phyloP scores from a whole-genome alignment of 2,113 vertebrate genomes.

The Paraplagusia blochii region DNA sequence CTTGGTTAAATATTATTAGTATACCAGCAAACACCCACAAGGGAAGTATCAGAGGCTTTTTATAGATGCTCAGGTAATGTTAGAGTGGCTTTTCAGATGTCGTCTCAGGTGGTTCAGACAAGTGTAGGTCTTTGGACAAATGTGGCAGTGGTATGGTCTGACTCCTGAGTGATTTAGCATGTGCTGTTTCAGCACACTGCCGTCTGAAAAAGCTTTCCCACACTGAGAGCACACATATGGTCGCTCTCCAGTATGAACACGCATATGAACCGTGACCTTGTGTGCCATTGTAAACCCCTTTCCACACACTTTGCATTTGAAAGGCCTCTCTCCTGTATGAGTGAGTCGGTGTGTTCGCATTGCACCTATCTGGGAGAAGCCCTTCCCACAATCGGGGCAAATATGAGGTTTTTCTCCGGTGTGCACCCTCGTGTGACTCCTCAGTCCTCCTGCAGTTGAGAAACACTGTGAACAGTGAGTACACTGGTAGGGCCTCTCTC shows the following conservation, averaged over 20 bases:
- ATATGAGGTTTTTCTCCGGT: slow-evolving; percentile 68
- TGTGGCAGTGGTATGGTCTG: slow-evolving; percentile 71
- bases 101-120: slow-evolving; percentile 74
- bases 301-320: slow-evolving; percentile 68
- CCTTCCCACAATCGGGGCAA: slow-evolving; percentile 71
- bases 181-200: slow-evolving; percentile 72
- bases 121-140: slow-evolving; percentile 74
- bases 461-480: slow-evolving; percentile 70
- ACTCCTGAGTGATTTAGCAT: slow-evolving; percentile 75
- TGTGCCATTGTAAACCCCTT: slow-evolving; percentile 72
- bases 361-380: slow-evolving; percentile 69
- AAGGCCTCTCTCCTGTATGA: slow-evolving; percentile 67
- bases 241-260: slow-evolving; percentile 69
- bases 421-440: slow-evolving; percentile 71
- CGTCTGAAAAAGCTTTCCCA: slow-evolving; percentile 71
- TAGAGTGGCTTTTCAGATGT: slow-evolving; percentile 71
- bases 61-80: slow-evolving; percentile 64
- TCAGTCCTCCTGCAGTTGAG: slow-evolving; percentile 64
- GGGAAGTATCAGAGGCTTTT: too few species aligned
- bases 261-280: slow-evolving; percentile 72
- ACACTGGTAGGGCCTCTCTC: slow-evolving; percentile 72
- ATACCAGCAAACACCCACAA: too few species aligned
- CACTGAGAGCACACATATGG: slow-evolving; percentile 71
- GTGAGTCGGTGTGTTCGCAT: slow-evolving; percentile 73
- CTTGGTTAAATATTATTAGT: too few species aligned